Conservation (phyloP, 2,888 invertebrate species). For the Drosophila phalerata region DNA sequence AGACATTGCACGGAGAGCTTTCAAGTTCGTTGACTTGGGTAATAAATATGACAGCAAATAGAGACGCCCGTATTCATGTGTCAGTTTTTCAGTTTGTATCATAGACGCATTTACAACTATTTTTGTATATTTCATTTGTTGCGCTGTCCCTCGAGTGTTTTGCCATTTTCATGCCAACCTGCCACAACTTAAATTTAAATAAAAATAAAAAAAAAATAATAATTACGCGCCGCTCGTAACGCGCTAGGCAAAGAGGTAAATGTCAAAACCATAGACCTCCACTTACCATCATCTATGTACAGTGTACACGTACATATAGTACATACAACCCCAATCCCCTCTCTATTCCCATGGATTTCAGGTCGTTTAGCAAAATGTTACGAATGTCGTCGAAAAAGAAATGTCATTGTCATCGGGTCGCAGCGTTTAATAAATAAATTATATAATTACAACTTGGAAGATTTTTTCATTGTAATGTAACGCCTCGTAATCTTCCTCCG, state of each 20-base stretch:
- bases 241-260: conserved; percentile 51
- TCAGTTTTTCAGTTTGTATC: conserved; percentile 8
- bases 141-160: conserved; percentile 22
- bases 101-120: conserved; percentile 3
- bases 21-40: conserved; percentile 55
- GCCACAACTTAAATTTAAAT: conserved; percentile 37
- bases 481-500: conserved; percentile 38
- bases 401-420: conserved; percentile 70
- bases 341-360: neutral
- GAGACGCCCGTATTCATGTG: neutral
- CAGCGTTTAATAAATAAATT: conserved; percentile 61
- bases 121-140: conserved; percentile 6
- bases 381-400: conserved; percentile 45
- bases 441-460: conserved; percentile 44
- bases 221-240: conserved; percentile 30
- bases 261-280: conserved; percentile 55
- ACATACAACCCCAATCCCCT: neutral
- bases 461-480: conserved; percentile 35
- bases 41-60: conserved; percentile 44
- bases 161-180: conserved; percentile 47
- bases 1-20: conserved; percentile 1
- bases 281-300: neutral
- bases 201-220: conserved; percentile 45
- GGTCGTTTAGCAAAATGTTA: conserved; percentile 47
- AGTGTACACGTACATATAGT: too few relatives aligned